Evolutionary conservation across 1,140 invertebrate species (phyloP).

Genomic region (Reticulitermes speratus): DNA sequence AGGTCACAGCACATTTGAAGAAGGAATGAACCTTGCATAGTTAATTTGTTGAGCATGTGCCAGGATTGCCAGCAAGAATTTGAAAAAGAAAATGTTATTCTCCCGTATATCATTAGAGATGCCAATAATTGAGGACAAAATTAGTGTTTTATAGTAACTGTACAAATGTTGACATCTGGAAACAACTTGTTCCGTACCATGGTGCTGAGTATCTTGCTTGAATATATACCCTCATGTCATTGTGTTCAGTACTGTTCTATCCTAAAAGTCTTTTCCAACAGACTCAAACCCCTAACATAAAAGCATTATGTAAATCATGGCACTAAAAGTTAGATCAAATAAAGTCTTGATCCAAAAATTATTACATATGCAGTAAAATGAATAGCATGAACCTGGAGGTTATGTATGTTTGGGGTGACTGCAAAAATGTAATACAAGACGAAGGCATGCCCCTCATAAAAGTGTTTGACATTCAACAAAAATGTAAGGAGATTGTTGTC

Average conservation of each 20-base stretch:
- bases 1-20: neutral
- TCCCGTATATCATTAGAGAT: neutral
- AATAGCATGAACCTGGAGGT: neutral
- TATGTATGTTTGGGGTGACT: neutral
- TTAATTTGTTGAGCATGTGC: neutral
- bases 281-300: neutral
- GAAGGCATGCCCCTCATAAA: no score
- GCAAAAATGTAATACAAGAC: no score
- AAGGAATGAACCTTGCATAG: neutral
- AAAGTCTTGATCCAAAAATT: neutral
- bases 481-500: no score
- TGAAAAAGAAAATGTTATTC: neutral
- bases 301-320: neutral
- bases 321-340: neutral
- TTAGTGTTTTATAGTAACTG: neutral
- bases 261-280: neutral
- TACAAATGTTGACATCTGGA: neutral
- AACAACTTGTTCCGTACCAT: neutral
- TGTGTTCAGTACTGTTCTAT: neutral
- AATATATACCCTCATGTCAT: neutral
- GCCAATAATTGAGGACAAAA: neutral
- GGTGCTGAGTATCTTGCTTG: neutral
- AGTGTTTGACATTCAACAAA: no score
- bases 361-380: neutral
- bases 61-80: neutral